These are phyloP conservation scores for Mythimna impura DNA, from an alignment of 2,888 invertebrate species.

Conservation along the genomic window DNA sequence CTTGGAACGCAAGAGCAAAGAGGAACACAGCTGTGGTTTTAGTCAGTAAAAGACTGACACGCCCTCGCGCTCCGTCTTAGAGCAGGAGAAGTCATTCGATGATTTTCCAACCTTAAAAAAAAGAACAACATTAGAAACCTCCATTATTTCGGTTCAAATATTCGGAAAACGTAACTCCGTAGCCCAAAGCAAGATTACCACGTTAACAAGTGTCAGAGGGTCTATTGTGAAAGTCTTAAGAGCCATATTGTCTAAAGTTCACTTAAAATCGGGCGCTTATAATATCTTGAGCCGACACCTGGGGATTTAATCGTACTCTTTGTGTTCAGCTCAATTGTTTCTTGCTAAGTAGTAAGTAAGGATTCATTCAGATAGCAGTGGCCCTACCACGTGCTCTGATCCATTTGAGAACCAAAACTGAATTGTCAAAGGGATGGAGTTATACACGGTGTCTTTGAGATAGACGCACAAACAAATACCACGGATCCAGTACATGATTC, in stretches of 20 bases:
- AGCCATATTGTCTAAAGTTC: constrained; percentile 76
- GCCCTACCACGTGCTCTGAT: too few relatives aligned
- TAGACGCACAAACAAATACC: too few relatives aligned
- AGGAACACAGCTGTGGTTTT: too few relatives aligned
- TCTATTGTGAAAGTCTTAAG: constrained; percentile 76
- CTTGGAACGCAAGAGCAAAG: too few relatives aligned
- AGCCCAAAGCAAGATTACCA: constrained; percentile 74
- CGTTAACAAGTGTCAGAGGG: constrained; percentile 75
- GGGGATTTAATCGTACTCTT: constrained; percentile 68
- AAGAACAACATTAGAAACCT: not conserved
- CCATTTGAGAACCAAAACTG: too few relatives aligned
- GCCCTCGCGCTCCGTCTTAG: too few relatives aligned
- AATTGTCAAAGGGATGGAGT: too few relatives aligned
- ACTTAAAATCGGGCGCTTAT: constrained; percentile 69
- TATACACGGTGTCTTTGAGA: too few relatives aligned
- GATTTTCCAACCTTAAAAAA: too few relatives aligned
- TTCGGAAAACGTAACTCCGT: constrained; percentile 22
- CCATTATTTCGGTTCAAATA: not conserved
- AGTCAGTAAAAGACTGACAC: too few relatives aligned
- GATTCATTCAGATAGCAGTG: constrained; percentile 31
- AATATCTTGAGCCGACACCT: constrained; percentile 72
- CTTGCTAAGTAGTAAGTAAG: constrained; percentile 17
- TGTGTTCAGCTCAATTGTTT: constrained; percentile 61
- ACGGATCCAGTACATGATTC: too few relatives aligned
- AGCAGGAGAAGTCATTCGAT: too few relatives aligned